Percentiles rank a stretch among this genome's conserved stretches.
Conservation (phyloP, 2,888 invertebrate genomes). For the Crocallis elinguaria region DNA sequence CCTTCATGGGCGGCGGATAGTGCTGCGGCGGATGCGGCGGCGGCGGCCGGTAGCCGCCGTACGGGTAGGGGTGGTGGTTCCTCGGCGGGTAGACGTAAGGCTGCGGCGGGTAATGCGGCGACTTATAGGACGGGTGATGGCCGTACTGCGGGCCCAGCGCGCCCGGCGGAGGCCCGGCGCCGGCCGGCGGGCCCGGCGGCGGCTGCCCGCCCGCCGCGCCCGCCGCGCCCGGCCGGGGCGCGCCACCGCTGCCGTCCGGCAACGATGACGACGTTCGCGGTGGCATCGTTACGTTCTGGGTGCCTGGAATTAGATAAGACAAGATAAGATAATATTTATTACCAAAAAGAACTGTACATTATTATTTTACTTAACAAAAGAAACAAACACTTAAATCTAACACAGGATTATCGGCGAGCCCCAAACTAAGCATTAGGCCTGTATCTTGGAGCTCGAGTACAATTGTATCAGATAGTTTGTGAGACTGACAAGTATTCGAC, state of each 20-base stretch:
- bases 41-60: conserved; percentile 75
- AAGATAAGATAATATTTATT: too few relatives aligned
- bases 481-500: too few relatives aligned
- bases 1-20: conserved; percentile 73
- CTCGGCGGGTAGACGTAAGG: conserved; percentile 76
- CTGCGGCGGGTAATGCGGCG: conserved; percentile 79
- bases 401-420: too few relatives aligned
- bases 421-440: too few relatives aligned
- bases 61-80: conserved; percentile 80
- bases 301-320: conserved; percentile 86
- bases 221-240: conserved; percentile 59
- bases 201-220: conserved; percentile 58
- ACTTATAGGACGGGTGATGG: conserved; percentile 72
- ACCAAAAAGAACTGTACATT: too few relatives aligned
- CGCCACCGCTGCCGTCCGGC: conserved; percentile 82
- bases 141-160: conserved; percentile 74
- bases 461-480: too few relatives aligned
- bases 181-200: conserved; percentile 53
- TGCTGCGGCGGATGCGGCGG: conserved; percentile 77
- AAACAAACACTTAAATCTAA: too few relatives aligned
- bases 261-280: conserved; percentile 95
- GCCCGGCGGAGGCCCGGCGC: conserved; percentile 69
- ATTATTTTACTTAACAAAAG: too few relatives aligned
- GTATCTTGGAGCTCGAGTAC: too few relatives aligned
- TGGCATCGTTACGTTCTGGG: conserved; percentile 98